Percentiles rank a stretch among this genome's conserved stretches.
These are phyloP conservation scores for Mimas tiliae DNA, from an alignment of 2,888 invertebrate genomes.

Conservation along the genomic window DNA sequence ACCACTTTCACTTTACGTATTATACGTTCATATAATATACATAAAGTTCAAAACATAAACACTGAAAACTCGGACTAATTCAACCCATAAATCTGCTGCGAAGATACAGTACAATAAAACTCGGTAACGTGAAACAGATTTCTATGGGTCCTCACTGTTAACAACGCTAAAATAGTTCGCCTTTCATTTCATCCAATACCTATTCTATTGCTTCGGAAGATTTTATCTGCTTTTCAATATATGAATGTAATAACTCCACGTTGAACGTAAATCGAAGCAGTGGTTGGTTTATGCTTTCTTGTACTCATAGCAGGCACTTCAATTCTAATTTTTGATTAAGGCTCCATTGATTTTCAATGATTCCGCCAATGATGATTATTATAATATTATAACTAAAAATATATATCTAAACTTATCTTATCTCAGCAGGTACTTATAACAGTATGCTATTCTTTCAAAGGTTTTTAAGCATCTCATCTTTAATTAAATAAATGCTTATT, in stretches of 20 bases:
- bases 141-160: slow-evolving; percentile 30
- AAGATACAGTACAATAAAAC: slow-evolving; percentile 20
- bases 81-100: slow-evolving; percentile 13
- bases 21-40: neutral
- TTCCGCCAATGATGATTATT: too few species aligned
- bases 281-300: neutral
- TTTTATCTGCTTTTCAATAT: slow-evolving; percentile 19
- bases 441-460: too few species aligned
- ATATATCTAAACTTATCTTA: too few species aligned
- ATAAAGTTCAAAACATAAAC: slow-evolving; percentile 1
- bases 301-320: too few species aligned
- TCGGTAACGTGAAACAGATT: slow-evolving; percentile 31
- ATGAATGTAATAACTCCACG: slow-evolving; percentile 6
- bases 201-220: slow-evolving; percentile 22
- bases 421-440: too few species aligned
- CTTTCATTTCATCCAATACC: slow-evolving; percentile 27
- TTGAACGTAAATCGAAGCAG: neutral
- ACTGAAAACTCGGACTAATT: slow-evolving; percentile 8
- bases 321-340: too few species aligned
- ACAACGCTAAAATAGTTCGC: slow-evolving; percentile 31
- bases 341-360: too few species aligned
- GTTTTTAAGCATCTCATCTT: too few species aligned
- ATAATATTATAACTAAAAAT: too few species aligned
- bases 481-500: too few species aligned
- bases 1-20: slow-evolving; percentile 8